Conservation (phyloP, 37 sponge, comb jelly and placozoan genomes). For the Halisarca cf. caerulea region DNA sequence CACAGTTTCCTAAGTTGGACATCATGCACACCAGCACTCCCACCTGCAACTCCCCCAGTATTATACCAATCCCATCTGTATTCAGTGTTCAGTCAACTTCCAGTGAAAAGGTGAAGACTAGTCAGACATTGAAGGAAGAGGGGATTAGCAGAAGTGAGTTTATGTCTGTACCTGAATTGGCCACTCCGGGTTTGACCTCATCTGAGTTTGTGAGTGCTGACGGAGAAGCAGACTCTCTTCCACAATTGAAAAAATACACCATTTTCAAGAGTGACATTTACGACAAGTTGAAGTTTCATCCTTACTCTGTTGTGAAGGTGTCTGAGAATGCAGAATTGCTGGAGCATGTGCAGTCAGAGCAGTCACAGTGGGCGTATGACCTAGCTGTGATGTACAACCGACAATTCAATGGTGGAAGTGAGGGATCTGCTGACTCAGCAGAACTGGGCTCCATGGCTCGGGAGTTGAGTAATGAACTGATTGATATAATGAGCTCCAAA, state of each 20-base stretch:
- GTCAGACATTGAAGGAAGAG: neutral
- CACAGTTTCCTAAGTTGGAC: neutral
- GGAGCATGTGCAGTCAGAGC: no score
- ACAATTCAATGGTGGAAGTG: neutral
- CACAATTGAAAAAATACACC: neutral
- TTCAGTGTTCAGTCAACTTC: neutral
- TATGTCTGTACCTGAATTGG: neutral
- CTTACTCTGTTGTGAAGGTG: neutral
- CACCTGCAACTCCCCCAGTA: neutral
- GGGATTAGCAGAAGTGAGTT: neutral
- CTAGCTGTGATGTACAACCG: slow-evolving; percentile 26
- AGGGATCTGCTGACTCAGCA: no score
- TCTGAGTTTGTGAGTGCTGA: neutral
- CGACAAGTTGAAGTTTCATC: neutral
- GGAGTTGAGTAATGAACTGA: no score
- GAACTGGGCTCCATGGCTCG: no score
- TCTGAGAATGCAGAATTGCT: neutral
- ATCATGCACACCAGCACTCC: slow-evolving; percentile 17
- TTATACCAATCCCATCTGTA: neutral
- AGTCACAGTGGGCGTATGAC: neutral
- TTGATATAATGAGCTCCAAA: no score
- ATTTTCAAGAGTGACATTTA: neutral
- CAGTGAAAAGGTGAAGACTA: neutral
- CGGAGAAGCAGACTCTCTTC: no score
- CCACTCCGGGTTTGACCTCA: neutral